Evolutionary conservation across 2,113 vertebrate genomes (phyloP).

Genomic region (Mystacornis crossleyi): DNA sequence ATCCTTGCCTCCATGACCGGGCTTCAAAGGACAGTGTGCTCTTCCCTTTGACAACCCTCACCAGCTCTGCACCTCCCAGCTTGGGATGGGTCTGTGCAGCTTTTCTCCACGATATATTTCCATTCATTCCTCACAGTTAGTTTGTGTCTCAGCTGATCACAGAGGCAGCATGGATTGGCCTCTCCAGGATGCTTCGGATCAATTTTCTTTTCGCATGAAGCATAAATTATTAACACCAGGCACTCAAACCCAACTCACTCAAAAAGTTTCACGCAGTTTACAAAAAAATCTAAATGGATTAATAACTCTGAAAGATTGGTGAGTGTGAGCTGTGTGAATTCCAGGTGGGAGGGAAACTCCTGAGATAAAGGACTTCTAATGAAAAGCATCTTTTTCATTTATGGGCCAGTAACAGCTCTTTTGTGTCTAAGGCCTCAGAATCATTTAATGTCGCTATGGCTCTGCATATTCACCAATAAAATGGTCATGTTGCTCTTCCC

Average conservation of each 20-base stretch:
- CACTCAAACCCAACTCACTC: not conserved
- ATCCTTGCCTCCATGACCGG: not conserved
- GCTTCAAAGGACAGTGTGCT: not conserved
- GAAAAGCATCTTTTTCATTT: not conserved
- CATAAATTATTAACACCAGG: slow-evolving; percentile 6
- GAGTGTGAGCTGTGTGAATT: not conserved
- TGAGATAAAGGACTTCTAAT: not conserved
- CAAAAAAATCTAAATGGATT: not conserved
- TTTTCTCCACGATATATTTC: not conserved
- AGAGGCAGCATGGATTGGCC: slow-evolving; percentile 10
- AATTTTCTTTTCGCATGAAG: slow-evolving; percentile 13
- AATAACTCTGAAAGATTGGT: not conserved
- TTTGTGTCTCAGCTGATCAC: slow-evolving; percentile 17
- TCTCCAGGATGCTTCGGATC: slow-evolving; percentile 49
- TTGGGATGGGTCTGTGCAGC: not conserved
- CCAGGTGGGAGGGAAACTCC: not conserved
- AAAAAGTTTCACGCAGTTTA: not conserved
- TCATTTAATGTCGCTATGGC: fast-evolving
- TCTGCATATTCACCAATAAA: not conserved
- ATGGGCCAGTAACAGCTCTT: not conserved
- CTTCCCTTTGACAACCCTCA: not conserved
- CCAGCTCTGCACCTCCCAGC: not conserved
- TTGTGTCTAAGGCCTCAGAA: not conserved
- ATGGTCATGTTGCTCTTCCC: not conserved
- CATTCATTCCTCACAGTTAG: not conserved